Evolutionary conservation across 2,888 invertebrate genomes (phyloP).

Genomic region (Pollenia griseotomentosa): DNA sequence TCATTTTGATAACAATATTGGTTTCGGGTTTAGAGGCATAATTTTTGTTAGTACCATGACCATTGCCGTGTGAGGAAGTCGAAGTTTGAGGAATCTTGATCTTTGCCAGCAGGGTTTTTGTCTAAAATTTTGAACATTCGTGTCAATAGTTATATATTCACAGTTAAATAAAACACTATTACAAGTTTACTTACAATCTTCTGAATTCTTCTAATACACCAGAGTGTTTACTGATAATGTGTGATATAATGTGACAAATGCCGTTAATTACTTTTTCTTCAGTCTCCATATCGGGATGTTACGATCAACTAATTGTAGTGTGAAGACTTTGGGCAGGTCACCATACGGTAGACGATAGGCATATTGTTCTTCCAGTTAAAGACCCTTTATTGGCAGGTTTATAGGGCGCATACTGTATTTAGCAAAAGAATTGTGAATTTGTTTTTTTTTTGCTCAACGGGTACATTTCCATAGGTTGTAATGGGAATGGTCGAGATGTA

Average conservation of each 20-base stretch:
- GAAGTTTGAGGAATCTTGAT: conserved; percentile 75
- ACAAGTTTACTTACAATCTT: conserved; percentile 86
- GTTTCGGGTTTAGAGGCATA: conserved; percentile 88
- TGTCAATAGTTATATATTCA: neutral
- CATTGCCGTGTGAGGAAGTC: conserved; percentile 49
- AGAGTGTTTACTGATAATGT: conserved; percentile 91
- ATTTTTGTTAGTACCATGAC: conserved; percentile 76
- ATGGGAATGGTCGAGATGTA: no score
- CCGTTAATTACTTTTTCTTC: conserved; percentile 88
- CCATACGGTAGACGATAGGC: conserved; percentile 88
- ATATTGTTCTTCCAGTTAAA: conserved; percentile 89
- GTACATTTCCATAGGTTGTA: no score
- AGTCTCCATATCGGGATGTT: conserved; percentile 85
- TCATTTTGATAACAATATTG: conserved; percentile 90
- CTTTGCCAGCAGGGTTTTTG: conserved; percentile 81
- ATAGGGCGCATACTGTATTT: conserved; percentile 90
- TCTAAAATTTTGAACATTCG: conserved; percentile 74
- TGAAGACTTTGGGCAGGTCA: conserved; percentile 77
- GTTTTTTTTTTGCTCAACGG: no score
- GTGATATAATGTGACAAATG: conserved; percentile 91
- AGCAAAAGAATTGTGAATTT: no score
- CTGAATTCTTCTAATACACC: conserved; percentile 89
- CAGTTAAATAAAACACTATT: no score
- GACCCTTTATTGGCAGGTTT: conserved; percentile 89
- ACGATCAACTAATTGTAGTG: conserved; percentile 82